These are phyloP conservation scores for Synanthedon vespiformis DNA, from an alignment of 2,888 invertebrate species.

Conservation along the genomic window DNA sequence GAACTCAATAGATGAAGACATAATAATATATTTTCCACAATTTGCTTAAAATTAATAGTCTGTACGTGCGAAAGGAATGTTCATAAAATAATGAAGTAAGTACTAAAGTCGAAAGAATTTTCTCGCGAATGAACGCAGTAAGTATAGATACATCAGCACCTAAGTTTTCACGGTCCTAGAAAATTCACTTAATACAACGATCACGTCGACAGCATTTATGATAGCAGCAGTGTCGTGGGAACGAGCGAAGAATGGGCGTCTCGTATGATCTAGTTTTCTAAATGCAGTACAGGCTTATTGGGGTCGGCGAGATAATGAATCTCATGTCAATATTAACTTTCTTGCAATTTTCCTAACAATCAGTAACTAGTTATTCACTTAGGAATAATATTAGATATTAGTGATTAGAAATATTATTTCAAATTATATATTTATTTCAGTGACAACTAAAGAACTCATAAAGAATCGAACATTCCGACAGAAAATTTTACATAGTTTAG, in stretches of 20 bases:
- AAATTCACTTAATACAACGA: slow-evolving; percentile 33
- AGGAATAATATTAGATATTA: neutral
- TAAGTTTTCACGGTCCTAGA: slow-evolving; percentile 5
- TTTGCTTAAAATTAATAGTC: no score
- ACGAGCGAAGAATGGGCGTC: slow-evolving; percentile 46
- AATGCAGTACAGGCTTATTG: slow-evolving; percentile 51
- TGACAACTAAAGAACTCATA: no score
- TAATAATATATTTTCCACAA: no score
- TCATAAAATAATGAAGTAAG: no score
- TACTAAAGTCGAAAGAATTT: no score
- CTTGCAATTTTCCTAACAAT: slow-evolving; percentile 15
- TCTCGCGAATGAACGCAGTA: no score
- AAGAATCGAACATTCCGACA: no score
- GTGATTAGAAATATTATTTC: slow-evolving; percentile 7
- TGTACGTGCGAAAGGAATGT: no score
- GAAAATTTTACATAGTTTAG: no score
- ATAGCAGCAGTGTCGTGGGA: slow-evolving; percentile 57
- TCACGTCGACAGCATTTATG: slow-evolving; percentile 41
- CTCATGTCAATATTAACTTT: slow-evolving; percentile 54
- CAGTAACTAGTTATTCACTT: slow-evolving; percentile 11
- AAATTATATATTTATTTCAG: no score
- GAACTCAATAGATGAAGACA: no score
- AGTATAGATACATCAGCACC: neutral
- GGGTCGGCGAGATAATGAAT: slow-evolving; percentile 54
- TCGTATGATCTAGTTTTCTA: slow-evolving; percentile 61